A percentile compares a stretch with the other conserved stretches of the same genome.
phyloP scores from a whole-genome alignment of 2,113 vertebrate species.

The Lagopus leucura region DNA sequence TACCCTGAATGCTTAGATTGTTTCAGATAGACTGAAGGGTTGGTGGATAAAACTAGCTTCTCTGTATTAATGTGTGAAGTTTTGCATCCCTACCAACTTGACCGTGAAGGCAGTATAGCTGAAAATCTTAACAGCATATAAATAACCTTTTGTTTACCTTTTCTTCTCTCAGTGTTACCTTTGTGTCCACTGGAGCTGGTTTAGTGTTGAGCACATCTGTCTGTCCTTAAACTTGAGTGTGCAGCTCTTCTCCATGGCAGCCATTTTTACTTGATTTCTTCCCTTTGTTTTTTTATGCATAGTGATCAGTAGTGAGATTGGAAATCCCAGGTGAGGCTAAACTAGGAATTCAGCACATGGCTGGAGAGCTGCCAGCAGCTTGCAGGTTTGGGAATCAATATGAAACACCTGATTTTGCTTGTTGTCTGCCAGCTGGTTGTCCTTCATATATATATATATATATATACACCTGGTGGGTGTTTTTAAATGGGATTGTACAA shows the following conservation, averaged over 20 bases:
- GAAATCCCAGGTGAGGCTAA: conserved; percentile 4
- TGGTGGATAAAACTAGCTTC: not conserved
- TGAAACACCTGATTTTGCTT: not conserved
- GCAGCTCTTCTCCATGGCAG: not conserved
- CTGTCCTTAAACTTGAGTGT: not conserved
- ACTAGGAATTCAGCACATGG: not conserved
- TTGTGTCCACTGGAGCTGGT: not conserved
- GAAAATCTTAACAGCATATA: not conserved
- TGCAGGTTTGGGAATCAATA: conserved; percentile 11
- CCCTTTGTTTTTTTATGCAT: conserved; percentile 9
- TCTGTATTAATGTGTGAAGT: not conserved
- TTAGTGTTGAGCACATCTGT: not conserved
- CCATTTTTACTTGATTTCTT: not conserved
- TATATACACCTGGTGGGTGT: not conserved
- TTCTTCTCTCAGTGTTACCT: not conserved
- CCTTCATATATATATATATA: not conserved
- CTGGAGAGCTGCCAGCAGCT: conserved; percentile 30
- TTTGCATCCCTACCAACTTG: not conserved
- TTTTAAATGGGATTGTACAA: not conserved
- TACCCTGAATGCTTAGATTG: not conserved
- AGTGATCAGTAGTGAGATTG: not conserved
- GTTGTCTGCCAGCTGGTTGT: not conserved
- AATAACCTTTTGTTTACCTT: conserved; percentile 30
- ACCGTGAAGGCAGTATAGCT: not conserved
- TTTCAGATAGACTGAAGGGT: not conserved